phyloP scores from a whole-genome alignment of 2,113 vertebrate genomes.

The Petrocephalus zakoni region DNA sequence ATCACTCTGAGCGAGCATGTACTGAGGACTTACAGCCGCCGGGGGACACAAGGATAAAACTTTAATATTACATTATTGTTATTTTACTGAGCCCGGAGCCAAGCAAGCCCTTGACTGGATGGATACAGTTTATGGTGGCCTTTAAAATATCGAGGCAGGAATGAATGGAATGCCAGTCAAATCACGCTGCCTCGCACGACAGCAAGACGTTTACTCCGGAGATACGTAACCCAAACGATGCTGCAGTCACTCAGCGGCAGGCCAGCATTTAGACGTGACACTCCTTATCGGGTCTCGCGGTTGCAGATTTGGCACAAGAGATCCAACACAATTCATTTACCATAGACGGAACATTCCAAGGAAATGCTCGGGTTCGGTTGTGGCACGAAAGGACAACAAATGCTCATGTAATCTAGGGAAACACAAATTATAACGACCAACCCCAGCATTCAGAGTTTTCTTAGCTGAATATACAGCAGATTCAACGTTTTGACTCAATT shows the following conservation, averaged over 20 bases:
- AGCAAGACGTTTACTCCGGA: neutral
- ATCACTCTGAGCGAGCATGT: neutral
- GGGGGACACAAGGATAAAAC: neutral
- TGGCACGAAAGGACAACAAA: neutral
- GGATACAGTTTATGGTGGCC: neutral
- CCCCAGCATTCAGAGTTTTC: neutral
- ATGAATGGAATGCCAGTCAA: neutral
- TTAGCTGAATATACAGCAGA: neutral
- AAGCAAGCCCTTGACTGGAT: neutral
- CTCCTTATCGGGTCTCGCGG: neutral
- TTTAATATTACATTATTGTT: neutral
- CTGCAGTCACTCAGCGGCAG: too few species aligned
- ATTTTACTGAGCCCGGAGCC: neutral
- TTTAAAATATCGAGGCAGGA: neutral
- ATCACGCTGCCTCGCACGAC: neutral
- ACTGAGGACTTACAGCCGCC: neutral
- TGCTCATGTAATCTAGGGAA: neutral
- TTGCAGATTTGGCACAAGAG: neutral
- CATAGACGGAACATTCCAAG: neutral
- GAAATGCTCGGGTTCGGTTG: neutral
- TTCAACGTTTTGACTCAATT: neutral
- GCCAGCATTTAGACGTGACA: neutral
- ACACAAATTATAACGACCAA: neutral
- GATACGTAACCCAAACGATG: neutral
- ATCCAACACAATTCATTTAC: neutral